Conservation (phyloP, 1,140 invertebrate species). For the Platyura marginata region DNA sequence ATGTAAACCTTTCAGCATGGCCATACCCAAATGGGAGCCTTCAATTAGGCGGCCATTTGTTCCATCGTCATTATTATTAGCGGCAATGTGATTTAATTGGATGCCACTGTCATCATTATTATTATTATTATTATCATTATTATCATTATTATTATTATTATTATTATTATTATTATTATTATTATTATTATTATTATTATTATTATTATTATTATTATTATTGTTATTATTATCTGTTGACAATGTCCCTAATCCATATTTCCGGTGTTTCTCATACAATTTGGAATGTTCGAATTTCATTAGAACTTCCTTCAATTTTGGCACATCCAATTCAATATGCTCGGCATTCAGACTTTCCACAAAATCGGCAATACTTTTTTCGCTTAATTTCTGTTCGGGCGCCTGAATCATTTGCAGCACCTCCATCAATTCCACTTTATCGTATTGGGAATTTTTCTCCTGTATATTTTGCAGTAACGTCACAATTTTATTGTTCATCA, state of each 20-base stretch:
- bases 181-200: not conserved
- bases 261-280: not conserved
- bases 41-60: slow-evolving; percentile 13
- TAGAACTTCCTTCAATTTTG: slow-evolving; percentile 9
- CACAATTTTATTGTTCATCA: not conserved
- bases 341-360: slow-evolving; percentile 10
- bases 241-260: not conserved
- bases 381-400: slow-evolving; percentile 7
- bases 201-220: not conserved
- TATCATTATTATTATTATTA: not conserved
- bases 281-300: slow-evolving; percentile 7
- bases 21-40: slow-evolving; percentile 7
- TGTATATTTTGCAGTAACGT: slow-evolving; percentile 11
- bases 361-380: slow-evolving; percentile 12
- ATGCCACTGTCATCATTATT: not conserved
- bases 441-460: slow-evolving; percentile 6
- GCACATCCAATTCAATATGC: slow-evolving; percentile 12
- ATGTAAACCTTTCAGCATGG: slow-evolving; percentile 10
- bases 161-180: not conserved
- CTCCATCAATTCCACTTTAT: slow-evolving; percentile 9
- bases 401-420: slow-evolving; percentile 9
- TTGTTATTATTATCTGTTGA: not conserved
- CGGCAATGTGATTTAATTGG: too few species aligned
- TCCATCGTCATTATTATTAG: slow-evolving; percentile 12
- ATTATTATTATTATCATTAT: not conserved